A percentile compares a stretch with the other conserved stretches of the same genome.
phyloP scores from a whole-genome alignment of 2,888 invertebrate genomes.

The Lissonota sp. region DNA sequence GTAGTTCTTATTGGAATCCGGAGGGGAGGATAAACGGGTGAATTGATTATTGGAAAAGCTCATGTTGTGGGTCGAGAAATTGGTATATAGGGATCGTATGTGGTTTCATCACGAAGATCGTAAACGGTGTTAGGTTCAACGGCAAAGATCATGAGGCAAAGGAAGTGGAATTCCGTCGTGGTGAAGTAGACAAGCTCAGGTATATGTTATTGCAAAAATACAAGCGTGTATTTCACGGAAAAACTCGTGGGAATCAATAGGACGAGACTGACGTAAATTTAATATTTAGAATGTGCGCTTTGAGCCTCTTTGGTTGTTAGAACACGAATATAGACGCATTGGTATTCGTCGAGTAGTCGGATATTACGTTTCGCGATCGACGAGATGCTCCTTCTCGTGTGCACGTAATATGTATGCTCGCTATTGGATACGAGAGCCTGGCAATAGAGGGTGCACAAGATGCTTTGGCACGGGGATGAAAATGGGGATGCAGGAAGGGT shows the following conservation, averaged over 20 bases:
- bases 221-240: too few relatives aligned
- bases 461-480: neutral
- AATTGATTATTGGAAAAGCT: too few relatives aligned
- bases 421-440: neutral
- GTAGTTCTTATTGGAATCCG: too few relatives aligned
- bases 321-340: too few relatives aligned
- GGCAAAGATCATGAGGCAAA: constrained; percentile 14
- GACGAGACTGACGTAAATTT: too few relatives aligned
- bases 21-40: too few relatives aligned
- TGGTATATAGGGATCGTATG: neutral
- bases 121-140: constrained; percentile 11
- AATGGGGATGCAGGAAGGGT: neutral
- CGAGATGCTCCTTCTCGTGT: neutral
- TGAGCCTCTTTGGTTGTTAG: too few relatives aligned
- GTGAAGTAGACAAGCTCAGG: too few relatives aligned
- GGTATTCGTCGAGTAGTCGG: constrained; percentile 4
- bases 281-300: too few relatives aligned
- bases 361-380: constrained; percentile 47
- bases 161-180: constrained; percentile 29
- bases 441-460: neutral
- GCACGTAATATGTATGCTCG: neutral
- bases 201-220: too few relatives aligned
- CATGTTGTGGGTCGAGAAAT: neutral
- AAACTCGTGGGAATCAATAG: too few relatives aligned
- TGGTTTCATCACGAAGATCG: neutral